Evolutionary conservation across 2,888 invertebrate genomes (phyloP).

Genomic region (Agriotes lineatus): DNA sequence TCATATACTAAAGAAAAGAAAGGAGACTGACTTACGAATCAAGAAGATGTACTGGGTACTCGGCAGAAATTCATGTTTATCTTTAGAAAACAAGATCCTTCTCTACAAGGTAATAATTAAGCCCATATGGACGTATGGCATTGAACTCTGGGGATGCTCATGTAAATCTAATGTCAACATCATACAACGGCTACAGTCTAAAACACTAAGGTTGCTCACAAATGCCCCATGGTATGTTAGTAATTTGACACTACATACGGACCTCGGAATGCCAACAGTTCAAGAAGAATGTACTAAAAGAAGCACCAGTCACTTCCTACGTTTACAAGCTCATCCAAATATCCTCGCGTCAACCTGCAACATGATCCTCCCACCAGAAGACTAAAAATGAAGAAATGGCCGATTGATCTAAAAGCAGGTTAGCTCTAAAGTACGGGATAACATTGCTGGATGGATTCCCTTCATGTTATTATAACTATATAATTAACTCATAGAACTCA

Average conservation of each 20-base stretch:
- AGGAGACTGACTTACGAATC: constrained; percentile 2
- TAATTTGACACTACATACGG: constrained; percentile 1
- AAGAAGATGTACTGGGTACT: constrained; percentile 3
- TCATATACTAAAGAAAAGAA: constrained; percentile 6
- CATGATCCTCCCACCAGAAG: too few species aligned
- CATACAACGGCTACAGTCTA: background rate
- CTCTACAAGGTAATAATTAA: background rate
- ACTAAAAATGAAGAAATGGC: too few species aligned
- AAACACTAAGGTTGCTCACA: background rate
- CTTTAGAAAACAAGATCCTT: background rate
- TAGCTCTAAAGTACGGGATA: too few species aligned
- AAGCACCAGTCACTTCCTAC: too few species aligned
- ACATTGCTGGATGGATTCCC: too few species aligned
- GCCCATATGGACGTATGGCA: background rate
- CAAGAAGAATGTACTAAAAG: constrained; percentile 1
- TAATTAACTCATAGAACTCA: too few species aligned
- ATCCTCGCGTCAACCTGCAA: too few species aligned
- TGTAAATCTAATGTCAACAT: constrained; percentile 1
- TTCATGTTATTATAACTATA: too few species aligned
- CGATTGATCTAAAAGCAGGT: too few species aligned
- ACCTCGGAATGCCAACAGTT: too few species aligned
- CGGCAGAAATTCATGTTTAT: background rate
- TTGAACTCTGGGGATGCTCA: constrained; percentile 8
- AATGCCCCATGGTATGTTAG: constrained; percentile 8
- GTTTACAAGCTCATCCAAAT: too few species aligned